Percentiles rank a stretch among this genome's conserved stretches.
These are phyloP conservation scores for Chrysodeixis includens DNA, from an alignment of 2,888 invertebrate species.

Conservation along the genomic window DNA sequence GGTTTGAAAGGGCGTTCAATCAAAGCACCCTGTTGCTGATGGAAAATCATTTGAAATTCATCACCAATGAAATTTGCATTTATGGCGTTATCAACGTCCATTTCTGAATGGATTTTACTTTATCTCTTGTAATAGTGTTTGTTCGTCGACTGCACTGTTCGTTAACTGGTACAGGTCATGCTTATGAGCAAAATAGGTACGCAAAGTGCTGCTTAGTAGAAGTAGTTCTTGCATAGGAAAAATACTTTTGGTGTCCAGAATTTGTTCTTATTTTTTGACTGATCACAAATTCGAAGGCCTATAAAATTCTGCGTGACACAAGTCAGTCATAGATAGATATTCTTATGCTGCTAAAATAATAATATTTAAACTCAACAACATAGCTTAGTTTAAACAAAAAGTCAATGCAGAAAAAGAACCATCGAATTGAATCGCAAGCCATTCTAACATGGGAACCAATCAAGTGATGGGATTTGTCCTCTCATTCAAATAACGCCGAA, in stretches of 20 bases:
- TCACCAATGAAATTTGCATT: conserved; percentile 15
- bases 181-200: too few relatives aligned
- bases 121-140: background rate
- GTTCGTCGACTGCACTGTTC: too few relatives aligned
- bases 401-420: background rate
- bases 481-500: background rate
- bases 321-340: too few relatives aligned
- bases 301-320: too few relatives aligned
- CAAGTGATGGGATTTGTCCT: conserved; percentile 1
- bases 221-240: too few relatives aligned
- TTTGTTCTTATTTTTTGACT: too few relatives aligned
- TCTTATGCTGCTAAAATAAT: too few relatives aligned
- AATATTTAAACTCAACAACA: too few relatives aligned
- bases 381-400: background rate
- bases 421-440: background rate
- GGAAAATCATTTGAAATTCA: conserved; percentile 30
- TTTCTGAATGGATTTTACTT: background rate
- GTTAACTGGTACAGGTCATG: too few relatives aligned
- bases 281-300: too few relatives aligned
- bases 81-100: background rate
- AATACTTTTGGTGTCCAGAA: too few relatives aligned
- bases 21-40: background rate
- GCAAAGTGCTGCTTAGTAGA: too few relatives aligned
- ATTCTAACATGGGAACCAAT: background rate
- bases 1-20: conserved; percentile 24